Evolutionary conservation across 2,888 invertebrate species (phyloP).

Genomic region (Phasia obesa): DNA sequence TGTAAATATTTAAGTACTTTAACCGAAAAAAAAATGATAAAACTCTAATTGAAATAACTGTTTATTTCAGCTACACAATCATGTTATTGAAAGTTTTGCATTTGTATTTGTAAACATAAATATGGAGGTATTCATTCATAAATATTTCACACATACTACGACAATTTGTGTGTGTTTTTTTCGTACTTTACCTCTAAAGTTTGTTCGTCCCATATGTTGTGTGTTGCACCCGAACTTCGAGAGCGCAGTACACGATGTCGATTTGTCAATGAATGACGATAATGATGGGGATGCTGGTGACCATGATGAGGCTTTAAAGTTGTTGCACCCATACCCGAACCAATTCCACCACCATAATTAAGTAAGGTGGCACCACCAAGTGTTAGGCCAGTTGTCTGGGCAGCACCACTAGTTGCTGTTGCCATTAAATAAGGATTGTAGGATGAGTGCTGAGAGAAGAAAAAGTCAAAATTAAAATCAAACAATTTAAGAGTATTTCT

Average conservation of each 20-base stretch:
- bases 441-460: conserved; percentile 75
- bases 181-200: conserved; percentile 80
- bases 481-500: conserved; percentile 8
- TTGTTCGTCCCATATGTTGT: conserved; percentile 82
- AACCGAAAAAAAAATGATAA: not conserved
- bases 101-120: not conserved
- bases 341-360: conserved; percentile 63
- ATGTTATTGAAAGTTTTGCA: no score
- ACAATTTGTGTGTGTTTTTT: not conserved
- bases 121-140: conserved; percentile 45
- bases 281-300: conserved; percentile 75
- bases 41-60: no score
- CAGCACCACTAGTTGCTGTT: conserved; percentile 70
- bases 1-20: conserved; percentile 5
- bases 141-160: conserved; percentile 3
- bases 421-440: conserved; percentile 79
- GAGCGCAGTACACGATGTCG: conserved; percentile 81
- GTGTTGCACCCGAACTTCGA: conserved; percentile 81
- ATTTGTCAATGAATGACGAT: conserved; percentile 81
- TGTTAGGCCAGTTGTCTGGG: conserved; percentile 72
- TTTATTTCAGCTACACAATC: no score
- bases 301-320: conserved; percentile 75
- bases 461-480: conserved; percentile 6
- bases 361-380: conserved; percentile 74
- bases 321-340: conserved; percentile 51